Evolutionary conservation across 2,113 vertebrate species (phyloP).

Genomic region (Lepisosteus oculatus): DNA sequence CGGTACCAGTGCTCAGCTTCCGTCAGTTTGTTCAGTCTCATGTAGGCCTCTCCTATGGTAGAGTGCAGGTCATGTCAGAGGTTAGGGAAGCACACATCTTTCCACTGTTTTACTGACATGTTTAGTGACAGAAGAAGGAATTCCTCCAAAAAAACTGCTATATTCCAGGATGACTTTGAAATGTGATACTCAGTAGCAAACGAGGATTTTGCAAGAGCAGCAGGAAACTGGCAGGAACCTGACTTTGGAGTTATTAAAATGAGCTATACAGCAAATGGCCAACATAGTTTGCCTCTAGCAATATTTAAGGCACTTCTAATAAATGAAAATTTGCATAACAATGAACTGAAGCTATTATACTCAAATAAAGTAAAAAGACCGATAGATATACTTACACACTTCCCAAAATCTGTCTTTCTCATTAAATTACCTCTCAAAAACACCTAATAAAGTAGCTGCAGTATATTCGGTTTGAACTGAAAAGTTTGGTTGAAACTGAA

Average conservation of each 20-base stretch:
- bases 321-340: no score
- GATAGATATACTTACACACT: no score
- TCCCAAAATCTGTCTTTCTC: no score
- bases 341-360: no score
- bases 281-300: no score
- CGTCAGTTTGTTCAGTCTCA: conserved; percentile 81
- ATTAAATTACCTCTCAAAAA: no score
- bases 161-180: conserved; percentile 16
- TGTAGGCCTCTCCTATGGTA: conserved; percentile 87
- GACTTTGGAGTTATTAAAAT: background rate
- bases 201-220: background rate
- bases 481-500: no score
- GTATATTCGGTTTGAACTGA: no score
- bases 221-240: background rate
- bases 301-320: no score
- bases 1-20: conserved; percentile 92
- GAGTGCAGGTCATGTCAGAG: conserved; percentile 33
- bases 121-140: conserved; percentile 19
- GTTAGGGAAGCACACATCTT: conserved; percentile 41
- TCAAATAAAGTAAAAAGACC: no score
- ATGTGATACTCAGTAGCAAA: conserved; percentile 6
- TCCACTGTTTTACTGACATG: conserved; percentile 31
- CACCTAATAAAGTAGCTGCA: no score
- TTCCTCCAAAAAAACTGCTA: conserved; percentile 23
- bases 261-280: background rate